phyloP scores from a whole-genome alignment of 2,888 invertebrate genomes.

The Pachliopta kotzebuea region DNA sequence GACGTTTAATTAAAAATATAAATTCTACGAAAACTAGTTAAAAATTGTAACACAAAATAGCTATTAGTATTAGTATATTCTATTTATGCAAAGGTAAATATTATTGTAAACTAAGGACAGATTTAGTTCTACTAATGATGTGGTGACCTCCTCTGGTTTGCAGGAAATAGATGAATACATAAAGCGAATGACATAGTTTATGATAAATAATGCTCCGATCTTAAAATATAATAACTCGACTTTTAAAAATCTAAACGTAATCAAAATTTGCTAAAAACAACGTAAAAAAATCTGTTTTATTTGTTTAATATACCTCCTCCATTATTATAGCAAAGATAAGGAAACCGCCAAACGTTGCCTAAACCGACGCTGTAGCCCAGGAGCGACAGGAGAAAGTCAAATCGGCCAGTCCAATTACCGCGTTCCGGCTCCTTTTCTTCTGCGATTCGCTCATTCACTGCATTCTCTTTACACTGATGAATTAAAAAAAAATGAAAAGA shows the following conservation, averaged over 20 bases:
- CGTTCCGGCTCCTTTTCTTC: constrained; percentile 78
- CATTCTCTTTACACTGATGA: constrained; percentile 52
- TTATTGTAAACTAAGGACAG: no score
- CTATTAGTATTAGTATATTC: no score
- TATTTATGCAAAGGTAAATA: no score
- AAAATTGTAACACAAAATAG: no score
- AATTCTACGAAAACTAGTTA: background rate
- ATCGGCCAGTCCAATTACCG: constrained; percentile 87
- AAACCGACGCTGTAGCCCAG: constrained; percentile 87
- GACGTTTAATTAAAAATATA: background rate
- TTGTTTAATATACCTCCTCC: constrained; percentile 81
- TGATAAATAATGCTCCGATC: no score
- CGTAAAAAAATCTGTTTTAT: background rate
- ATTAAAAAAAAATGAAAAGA: background rate
- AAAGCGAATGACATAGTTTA: no score
- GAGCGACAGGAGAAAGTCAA: constrained; percentile 86
- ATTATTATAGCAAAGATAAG: constrained; percentile 87
- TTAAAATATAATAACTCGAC: background rate
- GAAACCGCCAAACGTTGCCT: constrained; percentile 88
- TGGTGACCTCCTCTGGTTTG: no score
- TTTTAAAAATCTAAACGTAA: no score
- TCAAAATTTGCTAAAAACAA: no score
- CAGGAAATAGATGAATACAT: no score
- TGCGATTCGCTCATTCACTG: constrained; percentile 40
- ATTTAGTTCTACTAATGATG: no score